A percentile compares a stretch with the other conserved stretches of the same genome.
phyloP scores from a whole-genome alignment of 2,888 invertebrate genomes.

The Cephus sareptanus region DNA sequence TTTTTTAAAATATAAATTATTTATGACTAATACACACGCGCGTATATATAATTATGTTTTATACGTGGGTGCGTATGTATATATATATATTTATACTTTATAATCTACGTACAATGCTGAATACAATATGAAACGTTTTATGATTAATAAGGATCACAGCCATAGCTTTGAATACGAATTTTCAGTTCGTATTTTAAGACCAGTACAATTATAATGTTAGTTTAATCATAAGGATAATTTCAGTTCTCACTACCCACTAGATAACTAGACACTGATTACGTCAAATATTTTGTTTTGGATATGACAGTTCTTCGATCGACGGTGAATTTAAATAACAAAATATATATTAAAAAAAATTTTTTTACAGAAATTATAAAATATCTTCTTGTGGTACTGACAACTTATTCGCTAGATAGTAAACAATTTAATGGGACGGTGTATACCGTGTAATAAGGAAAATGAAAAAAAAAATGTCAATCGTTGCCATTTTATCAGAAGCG shows the following conservation, averaged over 20 bases:
- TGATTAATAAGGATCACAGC: slow-evolving; percentile 63
- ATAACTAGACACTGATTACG: slow-evolving; percentile 37
- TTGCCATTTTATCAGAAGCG: not conserved
- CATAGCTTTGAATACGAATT: slow-evolving; percentile 66
- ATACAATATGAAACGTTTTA: slow-evolving; percentile 56
- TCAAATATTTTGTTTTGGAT: slow-evolving; percentile 15
- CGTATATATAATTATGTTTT: slow-evolving; percentile 29
- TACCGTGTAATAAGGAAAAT: not conserved
- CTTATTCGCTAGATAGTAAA: not conserved
- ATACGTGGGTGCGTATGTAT: slow-evolving; percentile 22
- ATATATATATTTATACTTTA: slow-evolving; percentile 31
- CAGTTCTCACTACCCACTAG: slow-evolving; percentile 39
- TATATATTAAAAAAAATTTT: not conserved
- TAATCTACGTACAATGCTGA: slow-evolving; percentile 49
- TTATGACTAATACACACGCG: slow-evolving; percentile 22
- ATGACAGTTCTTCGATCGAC: slow-evolving; percentile 22
- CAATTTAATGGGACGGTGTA: not conserved
- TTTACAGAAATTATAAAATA: not conserved
- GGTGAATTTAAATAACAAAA: slow-evolving; percentile 18
- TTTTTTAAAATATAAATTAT: slow-evolving; percentile 48
- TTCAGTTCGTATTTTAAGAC: slow-evolving; percentile 60
- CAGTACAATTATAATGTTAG: slow-evolving; percentile 56
- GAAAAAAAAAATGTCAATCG: not conserved
- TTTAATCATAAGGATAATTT: slow-evolving; percentile 55
- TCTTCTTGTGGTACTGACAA: not conserved